These are phyloP conservation scores for Coelopa pilipes DNA, from an alignment of 2,888 invertebrate species.

Conservation along the genomic window DNA sequence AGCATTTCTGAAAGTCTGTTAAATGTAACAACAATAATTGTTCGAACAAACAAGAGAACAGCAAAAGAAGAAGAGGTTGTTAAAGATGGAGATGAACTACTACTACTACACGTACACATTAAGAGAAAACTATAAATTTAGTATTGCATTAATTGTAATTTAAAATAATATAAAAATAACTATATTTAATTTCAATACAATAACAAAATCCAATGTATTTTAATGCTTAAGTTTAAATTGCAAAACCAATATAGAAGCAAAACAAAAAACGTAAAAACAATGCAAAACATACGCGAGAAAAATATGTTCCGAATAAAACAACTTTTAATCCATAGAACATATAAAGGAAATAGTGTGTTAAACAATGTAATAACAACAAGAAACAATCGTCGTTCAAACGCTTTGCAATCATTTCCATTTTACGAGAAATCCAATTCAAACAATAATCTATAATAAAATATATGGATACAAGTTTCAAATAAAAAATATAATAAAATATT, in stretches of 20 bases:
- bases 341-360: background rate
- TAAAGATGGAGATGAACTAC: constrained; percentile 6
- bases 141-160: constrained; percentile 27
- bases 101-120: constrained; percentile 14
- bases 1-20: background rate
- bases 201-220: constrained; percentile 8
- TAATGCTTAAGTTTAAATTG: constrained; percentile 7
- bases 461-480: background rate
- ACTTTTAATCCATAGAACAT: background rate
- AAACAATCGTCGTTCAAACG: background rate
- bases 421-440: background rate
- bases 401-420: no score
- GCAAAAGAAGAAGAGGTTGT: no score
- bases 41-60: background rate
- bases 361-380: background rate
- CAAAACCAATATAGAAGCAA: background rate
- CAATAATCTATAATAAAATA: background rate
- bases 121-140: constrained; percentile 30
- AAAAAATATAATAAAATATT: constrained; percentile 7
- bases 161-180: background rate
- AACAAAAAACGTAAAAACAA: background rate
- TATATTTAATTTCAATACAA: background rate
- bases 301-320: background rate
- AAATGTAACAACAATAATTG: background rate
- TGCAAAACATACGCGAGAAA: background rate